Base-by-base conservation (phyloP, 1,140 invertebrate species). In the Epicauta chinensis region DNA sequence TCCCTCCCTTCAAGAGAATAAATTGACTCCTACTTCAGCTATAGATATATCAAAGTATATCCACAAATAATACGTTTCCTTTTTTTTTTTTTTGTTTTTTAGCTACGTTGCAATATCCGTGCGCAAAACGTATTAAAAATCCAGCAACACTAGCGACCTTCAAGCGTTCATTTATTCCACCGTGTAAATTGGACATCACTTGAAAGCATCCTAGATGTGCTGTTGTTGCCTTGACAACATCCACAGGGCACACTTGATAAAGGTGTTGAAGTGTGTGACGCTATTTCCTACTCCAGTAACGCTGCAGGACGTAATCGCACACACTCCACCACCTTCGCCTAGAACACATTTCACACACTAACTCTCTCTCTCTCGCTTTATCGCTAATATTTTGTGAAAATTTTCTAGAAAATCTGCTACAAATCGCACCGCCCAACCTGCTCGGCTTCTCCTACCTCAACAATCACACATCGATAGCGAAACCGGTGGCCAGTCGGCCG, bases 401-500 rank as follows among this genome's bases (percentile, higher is more conserved):
- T n/a, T 50, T 63, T 64, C 30, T 58, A 69, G 68, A 69, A 58
- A 59, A 66, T 46, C 51, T 69, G 23, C 59, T 71, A 10, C 68
- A 70, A 46, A 60, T 69, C 29, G 57, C 66, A 12, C 67, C 67
- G 9, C 67, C 67, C 16, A 67, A 59, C 45, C 59, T 71, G 31
- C 41, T 71, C 17, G 65, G 67, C 29, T 53, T 71, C 34, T 65
- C 66, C 34, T 71, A 71, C 50, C 57, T 71, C 16, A 63, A 59
- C 17, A 62, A 51, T 39, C 65, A 69, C 46, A 55, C 62, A 14
- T 59, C 66, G 36, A 77, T 77, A 64, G 75, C 75, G 29, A 77
- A 77, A 63, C 75, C 75, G 32, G 74, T 77, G 64, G 73, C 75
- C 11, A 77, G 75, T 58, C 62, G 75, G 49, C 75, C 75, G 12